Percentiles rank a stretch among this genome's conserved stretches.
Conservation (phyloP, 92 coral and sea anemone species). For the Palythoa heliodiscus region DNA sequence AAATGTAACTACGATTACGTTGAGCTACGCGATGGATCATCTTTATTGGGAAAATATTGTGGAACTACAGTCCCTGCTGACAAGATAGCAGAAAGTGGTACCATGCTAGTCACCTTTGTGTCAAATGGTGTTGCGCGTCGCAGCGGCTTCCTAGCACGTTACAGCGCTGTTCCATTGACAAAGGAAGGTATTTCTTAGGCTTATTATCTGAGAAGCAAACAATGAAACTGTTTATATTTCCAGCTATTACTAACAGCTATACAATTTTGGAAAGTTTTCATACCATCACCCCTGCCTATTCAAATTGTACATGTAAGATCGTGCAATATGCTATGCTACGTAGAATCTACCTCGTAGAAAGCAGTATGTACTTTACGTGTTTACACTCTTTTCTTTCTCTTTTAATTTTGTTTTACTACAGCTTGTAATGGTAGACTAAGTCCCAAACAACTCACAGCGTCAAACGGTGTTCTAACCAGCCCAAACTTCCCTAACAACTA, state of each 20-base stretch:
- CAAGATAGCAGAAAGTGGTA: constrained; percentile 31
- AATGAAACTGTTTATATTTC: too few relatives aligned
- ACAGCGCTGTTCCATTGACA: constrained; percentile 4
- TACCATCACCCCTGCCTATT: too few relatives aligned
- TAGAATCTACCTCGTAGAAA: too few relatives aligned
- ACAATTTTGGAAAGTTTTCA: too few relatives aligned
- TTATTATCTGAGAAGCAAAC: not conserved
- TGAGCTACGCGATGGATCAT: constrained; percentile 52
- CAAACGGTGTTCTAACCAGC: not conserved
- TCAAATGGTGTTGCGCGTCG: not conserved
- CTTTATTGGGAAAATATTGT: constrained; percentile 43
- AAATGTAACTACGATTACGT: constrained; percentile 46
- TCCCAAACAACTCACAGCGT: too few relatives aligned
- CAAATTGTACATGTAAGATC: too few relatives aligned
- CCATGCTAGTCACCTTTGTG: not conserved
- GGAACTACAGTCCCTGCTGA: constrained; percentile 33
- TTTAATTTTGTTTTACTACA: too few relatives aligned
- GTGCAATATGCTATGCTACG: too few relatives aligned
- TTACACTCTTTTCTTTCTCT: too few relatives aligned
- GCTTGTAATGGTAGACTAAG: too few relatives aligned
- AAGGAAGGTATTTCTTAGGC: not conserved
- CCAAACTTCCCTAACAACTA: constrained; percentile 6
- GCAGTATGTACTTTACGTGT: too few relatives aligned
- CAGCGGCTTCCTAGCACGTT: constrained; percentile 2
- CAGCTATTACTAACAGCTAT: too few relatives aligned